Conservation (phyloP, 2,113 vertebrate species). For the Sceloporus undulatus region DNA sequence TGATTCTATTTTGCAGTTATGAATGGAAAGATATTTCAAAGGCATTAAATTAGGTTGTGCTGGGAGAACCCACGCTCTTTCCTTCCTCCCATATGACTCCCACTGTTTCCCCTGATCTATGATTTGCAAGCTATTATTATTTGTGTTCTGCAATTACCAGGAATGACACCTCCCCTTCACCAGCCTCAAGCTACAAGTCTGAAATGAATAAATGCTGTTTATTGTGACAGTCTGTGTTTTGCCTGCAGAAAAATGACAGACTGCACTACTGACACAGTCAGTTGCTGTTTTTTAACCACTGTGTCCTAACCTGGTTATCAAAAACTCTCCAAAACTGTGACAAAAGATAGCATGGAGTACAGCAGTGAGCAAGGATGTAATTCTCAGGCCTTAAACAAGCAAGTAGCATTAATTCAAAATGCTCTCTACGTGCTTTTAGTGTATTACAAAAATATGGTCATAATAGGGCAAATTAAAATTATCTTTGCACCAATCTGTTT, state of each 20-base stretch:
- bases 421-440: neutral
- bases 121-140: slow-evolving; percentile 83
- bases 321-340: slow-evolving; percentile 63
- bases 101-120: slow-evolving; percentile 80
- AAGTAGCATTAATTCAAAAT: slow-evolving; percentile 35
- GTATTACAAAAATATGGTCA: neutral
- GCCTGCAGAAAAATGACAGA: slow-evolving; percentile 80
- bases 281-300: slow-evolving; percentile 64
- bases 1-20: slow-evolving; percentile 61
- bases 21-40: slow-evolving; percentile 63
- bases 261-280: slow-evolving; percentile 73
- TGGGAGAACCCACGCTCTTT: slow-evolving; percentile 76
- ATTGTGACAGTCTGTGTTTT: slow-evolving; percentile 83
- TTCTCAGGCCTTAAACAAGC: slow-evolving; percentile 61
- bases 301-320: slow-evolving; percentile 56
- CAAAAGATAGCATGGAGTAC: slow-evolving; percentile 66
- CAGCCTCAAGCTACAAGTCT: slow-evolving; percentile 78
- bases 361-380: slow-evolving; percentile 62
- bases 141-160: slow-evolving; percentile 80
- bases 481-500: slow-evolving; percentile 39
- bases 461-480: slow-evolving; percentile 5
- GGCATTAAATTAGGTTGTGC: slow-evolving; percentile 75
- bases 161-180: slow-evolving; percentile 78
- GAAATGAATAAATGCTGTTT: slow-evolving; percentile 82
- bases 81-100: slow-evolving; percentile 76